Percentiles rank a stretch among this genome's conserved stretches.
Conservation (phyloP, 2,797 vertebrate species). For the Gambusia yucatana region DNA sequence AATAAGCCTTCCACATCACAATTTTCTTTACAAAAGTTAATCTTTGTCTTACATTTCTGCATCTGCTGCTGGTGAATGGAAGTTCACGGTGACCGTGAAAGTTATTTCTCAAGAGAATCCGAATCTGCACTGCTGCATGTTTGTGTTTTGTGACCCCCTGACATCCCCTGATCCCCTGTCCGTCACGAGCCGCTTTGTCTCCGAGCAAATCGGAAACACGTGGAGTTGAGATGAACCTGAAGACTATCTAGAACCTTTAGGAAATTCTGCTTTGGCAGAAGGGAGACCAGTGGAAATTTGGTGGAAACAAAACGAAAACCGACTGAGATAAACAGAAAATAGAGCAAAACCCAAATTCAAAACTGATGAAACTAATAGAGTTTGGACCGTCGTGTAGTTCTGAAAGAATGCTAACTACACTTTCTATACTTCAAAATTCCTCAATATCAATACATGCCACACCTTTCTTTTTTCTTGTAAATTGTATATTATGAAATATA, state of each 20-base stretch:
- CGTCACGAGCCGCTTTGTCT: constrained; percentile 43
- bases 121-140: constrained; percentile 11
- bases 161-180: constrained; percentile 28
- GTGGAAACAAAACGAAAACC: constrained; percentile 4
- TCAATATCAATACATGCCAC: background rate
- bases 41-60: background rate
- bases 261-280: constrained; percentile 41
- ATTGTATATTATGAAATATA: background rate
- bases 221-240: constrained; percentile 31
- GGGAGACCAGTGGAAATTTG: constrained; percentile 35
- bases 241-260: constrained; percentile 39
- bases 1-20: background rate
- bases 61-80: background rate
- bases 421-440: background rate
- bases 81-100: constrained; percentile 11
- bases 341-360: background rate
- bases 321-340: background rate
- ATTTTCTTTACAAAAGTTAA: background rate
- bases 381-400: background rate
- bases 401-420: background rate
- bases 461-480: background rate
- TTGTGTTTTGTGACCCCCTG: constrained; percentile 2
- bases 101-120: constrained; percentile 5
- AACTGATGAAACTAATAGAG: background rate
- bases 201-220: constrained; percentile 60